A percentile compares a stretch with the other conserved stretches of the same genome.
These are phyloP conservation scores for Hypselothyrea guttata DNA, from an alignment of 2,888 invertebrate species.

Conservation along the genomic window DNA sequence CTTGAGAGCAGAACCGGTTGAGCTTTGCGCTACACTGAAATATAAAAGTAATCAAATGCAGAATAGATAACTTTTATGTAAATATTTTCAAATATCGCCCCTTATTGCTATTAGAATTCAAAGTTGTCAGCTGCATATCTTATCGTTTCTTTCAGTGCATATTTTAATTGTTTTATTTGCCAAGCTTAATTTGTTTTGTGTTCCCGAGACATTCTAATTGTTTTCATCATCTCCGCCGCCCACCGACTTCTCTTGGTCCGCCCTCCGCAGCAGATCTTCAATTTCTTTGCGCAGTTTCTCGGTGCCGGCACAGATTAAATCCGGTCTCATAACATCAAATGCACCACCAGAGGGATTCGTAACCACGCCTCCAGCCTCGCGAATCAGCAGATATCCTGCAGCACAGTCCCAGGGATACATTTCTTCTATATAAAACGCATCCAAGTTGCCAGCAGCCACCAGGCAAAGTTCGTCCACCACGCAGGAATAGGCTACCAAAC, in stretches of 20 bases:
- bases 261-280: conserved; percentile 83
- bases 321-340: conserved; percentile 85
- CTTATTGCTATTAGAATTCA: no score
- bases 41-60: no score
- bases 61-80: no score
- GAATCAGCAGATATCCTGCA: conserved; percentile 87
- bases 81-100: no score
- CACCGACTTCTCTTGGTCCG: conserved; percentile 81
- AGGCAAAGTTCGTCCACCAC: conserved; percentile 89
- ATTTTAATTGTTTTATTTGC: conserved; percentile 34
- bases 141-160: conserved; percentile 13
- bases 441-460: conserved; percentile 87
- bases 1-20: no score
- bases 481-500: conserved; percentile 86
- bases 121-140: neutral
- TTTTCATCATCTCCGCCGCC: conserved; percentile 48
- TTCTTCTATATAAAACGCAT: conserved; percentile 88
- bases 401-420: conserved; percentile 91
- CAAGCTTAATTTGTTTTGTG: conserved; percentile 80
- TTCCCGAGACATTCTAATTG: conserved; percentile 23
- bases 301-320: conserved; percentile 84
- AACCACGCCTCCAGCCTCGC: conserved; percentile 90
- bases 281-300: conserved; percentile 83
- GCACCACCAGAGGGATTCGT: conserved; percentile 85
- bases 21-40: no score